These are phyloP conservation scores for Drosophila eohydei DNA, from an alignment of 2,888 invertebrate genomes.

Conservation along the genomic window DNA sequence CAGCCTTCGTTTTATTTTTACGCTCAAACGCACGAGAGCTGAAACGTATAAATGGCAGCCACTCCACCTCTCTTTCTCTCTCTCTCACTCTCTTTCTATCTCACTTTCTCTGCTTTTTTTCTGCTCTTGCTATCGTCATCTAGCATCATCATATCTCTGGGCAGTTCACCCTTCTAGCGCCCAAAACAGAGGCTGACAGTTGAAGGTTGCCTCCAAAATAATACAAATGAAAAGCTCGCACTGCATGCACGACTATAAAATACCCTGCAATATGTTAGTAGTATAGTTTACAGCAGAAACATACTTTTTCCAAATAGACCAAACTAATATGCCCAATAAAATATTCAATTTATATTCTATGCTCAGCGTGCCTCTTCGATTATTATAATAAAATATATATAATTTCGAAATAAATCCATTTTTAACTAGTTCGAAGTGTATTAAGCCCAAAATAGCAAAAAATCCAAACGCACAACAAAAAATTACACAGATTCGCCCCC, in stretches of 20 bases:
- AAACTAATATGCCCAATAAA: neutral
- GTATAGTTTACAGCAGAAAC: neutral
- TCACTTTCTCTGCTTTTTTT: constrained; percentile 4
- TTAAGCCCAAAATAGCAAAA: neutral
- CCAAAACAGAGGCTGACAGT: constrained; percentile 62
- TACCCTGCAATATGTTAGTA: constrained; percentile 11
- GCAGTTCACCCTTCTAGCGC: constrained; percentile 77
- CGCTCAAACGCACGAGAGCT: constrained; percentile 80
- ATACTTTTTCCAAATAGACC: neutral
- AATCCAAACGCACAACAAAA: constrained; percentile 46
- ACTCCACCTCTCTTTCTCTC: constrained; percentile 29
- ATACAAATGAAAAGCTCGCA: constrained; percentile 14
- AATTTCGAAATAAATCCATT: neutral
- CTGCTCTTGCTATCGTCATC: constrained; percentile 39
- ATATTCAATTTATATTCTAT: neutral
- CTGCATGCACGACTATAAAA: neutral
- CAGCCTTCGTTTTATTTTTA: constrained; percentile 74
- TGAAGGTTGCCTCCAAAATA: constrained; percentile 72
- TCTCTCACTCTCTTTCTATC: neutral
- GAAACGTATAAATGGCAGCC: constrained; percentile 79
- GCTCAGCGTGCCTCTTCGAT: neutral
- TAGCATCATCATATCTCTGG: constrained; percentile 58
- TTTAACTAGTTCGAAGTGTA: neutral
- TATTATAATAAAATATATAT: neutral
- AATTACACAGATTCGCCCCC: constrained; percentile 73